phyloP scores from a whole-genome alignment of 2,888 invertebrate genomes.

The Iselma pallidipennis region DNA sequence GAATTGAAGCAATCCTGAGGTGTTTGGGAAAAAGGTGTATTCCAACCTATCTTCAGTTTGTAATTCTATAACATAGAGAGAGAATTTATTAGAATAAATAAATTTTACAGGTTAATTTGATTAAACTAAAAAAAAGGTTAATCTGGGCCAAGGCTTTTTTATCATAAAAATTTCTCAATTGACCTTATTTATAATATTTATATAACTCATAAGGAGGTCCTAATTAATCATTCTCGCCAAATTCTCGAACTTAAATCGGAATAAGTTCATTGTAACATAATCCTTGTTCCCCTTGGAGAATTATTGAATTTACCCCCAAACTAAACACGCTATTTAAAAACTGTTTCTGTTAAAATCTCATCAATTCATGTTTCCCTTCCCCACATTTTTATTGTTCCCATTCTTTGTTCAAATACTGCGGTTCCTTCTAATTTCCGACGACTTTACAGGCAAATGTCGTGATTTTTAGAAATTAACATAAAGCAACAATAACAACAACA shows the following conservation, averaged over 20 bases:
- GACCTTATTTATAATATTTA: background rate
- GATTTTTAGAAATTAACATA: no score
- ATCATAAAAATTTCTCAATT: background rate
- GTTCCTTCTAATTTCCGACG: no score
- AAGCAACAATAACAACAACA: background rate
- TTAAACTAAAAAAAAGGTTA: background rate
- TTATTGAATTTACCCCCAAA: background rate
- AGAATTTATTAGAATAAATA: no score
- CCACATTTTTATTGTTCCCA: no score
- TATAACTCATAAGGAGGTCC: background rate
- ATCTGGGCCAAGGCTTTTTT: background rate
- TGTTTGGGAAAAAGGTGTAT: constrained; percentile 78
- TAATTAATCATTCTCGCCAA: background rate
- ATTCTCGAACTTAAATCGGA: background rate
- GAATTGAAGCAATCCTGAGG: constrained; percentile 72
- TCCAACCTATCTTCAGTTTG: constrained; percentile 78
- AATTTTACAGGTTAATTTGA: background rate
- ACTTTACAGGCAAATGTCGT: no score
- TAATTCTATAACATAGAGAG: constrained; percentile 65
- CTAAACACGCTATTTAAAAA: background rate
- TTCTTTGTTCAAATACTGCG: no score
- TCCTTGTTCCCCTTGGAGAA: no score
- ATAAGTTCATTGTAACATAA: no score
- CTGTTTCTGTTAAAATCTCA: background rate
- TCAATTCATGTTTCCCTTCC: no score